Evolutionary conservation across 2,113 vertebrate species (phyloP).

Genomic region (Centropus bengalensis): DNA sequence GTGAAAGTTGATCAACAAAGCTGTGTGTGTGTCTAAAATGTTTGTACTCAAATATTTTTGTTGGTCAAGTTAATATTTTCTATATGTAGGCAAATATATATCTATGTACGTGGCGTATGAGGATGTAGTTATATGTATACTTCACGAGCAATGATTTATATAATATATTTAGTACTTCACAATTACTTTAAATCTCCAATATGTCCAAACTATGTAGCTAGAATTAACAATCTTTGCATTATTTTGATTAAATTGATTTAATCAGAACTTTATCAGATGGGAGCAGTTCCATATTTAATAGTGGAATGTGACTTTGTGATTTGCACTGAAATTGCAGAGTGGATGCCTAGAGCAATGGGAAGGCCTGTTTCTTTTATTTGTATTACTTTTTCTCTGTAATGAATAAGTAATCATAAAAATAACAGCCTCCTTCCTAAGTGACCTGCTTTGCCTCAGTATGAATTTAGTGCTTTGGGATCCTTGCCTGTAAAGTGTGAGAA

Average conservation of each 20-base stretch:
- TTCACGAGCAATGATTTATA: not conserved
- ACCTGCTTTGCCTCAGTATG: not conserved
- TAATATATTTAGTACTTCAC: not conserved
- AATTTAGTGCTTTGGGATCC: not conserved
- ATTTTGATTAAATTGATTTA: not conserved
- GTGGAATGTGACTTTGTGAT: not conserved
- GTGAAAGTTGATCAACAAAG: not conserved
- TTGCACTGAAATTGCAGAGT: not conserved
- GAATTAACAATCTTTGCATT: not conserved
- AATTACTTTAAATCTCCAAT: not conserved
- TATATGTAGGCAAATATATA: too few species aligned
- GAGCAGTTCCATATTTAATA: not conserved
- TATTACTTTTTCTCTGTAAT: not conserved
- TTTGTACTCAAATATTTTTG: not conserved
- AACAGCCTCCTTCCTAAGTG: not conserved
- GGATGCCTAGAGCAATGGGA: not conserved
- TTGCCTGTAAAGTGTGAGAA: not conserved
- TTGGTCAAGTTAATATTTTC: not conserved
- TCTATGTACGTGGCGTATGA: too few species aligned
- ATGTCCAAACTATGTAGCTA: not conserved
- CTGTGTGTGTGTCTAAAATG: not conserved
- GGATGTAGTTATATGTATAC: accelerated
- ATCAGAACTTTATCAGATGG: constrained; percentile 13
- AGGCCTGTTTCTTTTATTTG: not conserved
- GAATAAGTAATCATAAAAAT: not conserved